These are phyloP conservation scores for Loris lydekkerianus DNA, from an alignment of 2,797 vertebrate species.

Conservation along the genomic window DNA sequence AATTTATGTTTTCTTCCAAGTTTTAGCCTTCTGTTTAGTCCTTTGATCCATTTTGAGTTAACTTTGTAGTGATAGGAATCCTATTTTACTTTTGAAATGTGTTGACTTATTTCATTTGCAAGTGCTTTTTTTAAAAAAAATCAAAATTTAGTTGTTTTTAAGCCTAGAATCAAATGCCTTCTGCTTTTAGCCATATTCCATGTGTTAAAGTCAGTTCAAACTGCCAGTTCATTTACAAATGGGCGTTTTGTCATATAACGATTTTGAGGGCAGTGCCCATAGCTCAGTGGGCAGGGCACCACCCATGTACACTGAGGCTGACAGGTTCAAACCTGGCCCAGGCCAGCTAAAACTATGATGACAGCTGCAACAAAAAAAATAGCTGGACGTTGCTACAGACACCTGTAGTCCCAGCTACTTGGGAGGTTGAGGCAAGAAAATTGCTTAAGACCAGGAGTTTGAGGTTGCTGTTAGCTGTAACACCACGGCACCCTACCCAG, in stretches of 20 bases:
- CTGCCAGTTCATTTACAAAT: not conserved
- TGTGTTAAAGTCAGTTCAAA: not conserved
- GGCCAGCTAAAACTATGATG: too few relatives aligned
- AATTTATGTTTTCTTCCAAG: slow-evolving; percentile 43
- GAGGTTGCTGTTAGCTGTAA: too few relatives aligned
- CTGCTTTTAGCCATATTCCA: not conserved
- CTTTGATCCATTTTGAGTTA: slow-evolving; percentile 62
- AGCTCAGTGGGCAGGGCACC: too few relatives aligned
- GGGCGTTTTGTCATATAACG: not conserved
- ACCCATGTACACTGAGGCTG: too few relatives aligned
- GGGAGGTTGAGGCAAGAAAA: too few relatives aligned
- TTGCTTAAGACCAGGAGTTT: too few relatives aligned
- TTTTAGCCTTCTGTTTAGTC: slow-evolving; percentile 62
- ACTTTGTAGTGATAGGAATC: slow-evolving; percentile 6
- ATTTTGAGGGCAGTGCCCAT: too few relatives aligned
- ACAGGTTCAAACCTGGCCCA: too few relatives aligned
- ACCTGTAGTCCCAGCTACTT: too few relatives aligned
- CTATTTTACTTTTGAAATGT: slow-evolving; percentile 40
- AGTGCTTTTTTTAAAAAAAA: not conserved
- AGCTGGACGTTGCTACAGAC: too few relatives aligned
- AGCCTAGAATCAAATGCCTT: slow-evolving; percentile 7
- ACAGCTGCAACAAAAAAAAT: too few relatives aligned
- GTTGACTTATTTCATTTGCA: slow-evolving; percentile 42
- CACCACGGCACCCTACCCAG: too few relatives aligned
- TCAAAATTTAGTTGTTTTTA: slow-evolving; percentile 51